A percentile compares a stretch with the other conserved stretches of the same genome.
Evolutionary conservation across 2,113 vertebrate species (phyloP).

Genomic region (Atlantisia rogersi): DNA sequence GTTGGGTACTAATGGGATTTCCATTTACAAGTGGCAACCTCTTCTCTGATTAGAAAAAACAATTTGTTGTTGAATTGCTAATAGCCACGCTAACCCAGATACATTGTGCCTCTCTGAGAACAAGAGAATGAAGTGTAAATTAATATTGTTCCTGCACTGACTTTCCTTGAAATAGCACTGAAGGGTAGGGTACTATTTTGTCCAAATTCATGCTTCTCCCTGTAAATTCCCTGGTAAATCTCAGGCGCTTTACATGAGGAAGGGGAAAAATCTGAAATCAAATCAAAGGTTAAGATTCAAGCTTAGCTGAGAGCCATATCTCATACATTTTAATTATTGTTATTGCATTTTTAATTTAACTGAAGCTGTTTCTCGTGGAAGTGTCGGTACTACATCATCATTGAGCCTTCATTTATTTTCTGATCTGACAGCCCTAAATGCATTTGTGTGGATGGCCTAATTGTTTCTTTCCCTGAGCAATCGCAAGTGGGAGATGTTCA

Average conservation of each 20-base stretch:
- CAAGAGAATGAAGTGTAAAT: background rate
- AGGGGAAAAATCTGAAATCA: background rate
- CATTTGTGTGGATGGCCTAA: slow-evolving; percentile 8
- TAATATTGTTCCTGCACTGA: background rate
- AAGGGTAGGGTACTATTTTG: background rate
- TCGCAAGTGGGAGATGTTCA: background rate
- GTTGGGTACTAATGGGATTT: background rate
- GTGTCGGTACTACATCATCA: background rate
- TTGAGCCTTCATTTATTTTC: background rate
- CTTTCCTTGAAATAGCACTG: background rate
- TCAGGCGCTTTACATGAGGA: background rate
- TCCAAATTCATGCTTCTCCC: background rate
- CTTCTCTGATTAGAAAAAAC: background rate
- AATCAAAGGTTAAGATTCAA: background rate
- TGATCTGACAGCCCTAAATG: background rate
- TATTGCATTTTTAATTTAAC: slow-evolving; percentile 7
- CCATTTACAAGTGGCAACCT: background rate
- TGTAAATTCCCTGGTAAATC: background rate
- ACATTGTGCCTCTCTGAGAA: background rate
- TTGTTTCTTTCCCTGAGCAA: background rate
- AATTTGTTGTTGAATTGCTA: background rate
- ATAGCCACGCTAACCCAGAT: background rate
- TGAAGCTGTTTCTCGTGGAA: background rate
- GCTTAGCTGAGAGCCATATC: background rate
- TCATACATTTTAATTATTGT: slow-evolving; percentile 8